Percentiles rank a stretch among this genome's conserved stretches.
These are phyloP conservation scores for Gopherus flavomarginatus DNA, from an alignment of 2,113 vertebrate species.

Conservation along the genomic window DNA sequence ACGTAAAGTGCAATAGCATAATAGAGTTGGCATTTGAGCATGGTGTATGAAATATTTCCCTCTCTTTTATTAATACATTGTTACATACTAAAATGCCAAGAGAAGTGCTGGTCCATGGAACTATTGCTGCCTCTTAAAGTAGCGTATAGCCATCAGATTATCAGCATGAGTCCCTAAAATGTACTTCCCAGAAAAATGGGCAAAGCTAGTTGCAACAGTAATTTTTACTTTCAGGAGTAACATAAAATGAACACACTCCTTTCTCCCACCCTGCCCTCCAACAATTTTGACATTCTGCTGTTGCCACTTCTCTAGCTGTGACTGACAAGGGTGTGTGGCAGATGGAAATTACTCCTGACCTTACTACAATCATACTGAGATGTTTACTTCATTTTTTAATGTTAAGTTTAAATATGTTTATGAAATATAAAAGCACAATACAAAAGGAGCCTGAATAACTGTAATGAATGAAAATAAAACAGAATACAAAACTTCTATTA, in stretches of 20 bases:
- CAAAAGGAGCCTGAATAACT: neutral
- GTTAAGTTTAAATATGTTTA: neutral
- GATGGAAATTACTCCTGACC: constrained; percentile 27
- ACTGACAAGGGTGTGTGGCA: constrained; percentile 32
- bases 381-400: constrained; percentile 38
- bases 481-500: neutral
- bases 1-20: neutral
- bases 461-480: neutral
- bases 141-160: neutral
- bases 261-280: neutral
- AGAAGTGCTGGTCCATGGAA: neutral
- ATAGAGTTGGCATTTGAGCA: neutral
- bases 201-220: neutral
- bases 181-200: neutral
- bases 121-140: neutral
- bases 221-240: neutral
- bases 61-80: neutral
- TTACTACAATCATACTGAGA: neutral
- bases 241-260: constrained; percentile 2
- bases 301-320: constrained; percentile 30
- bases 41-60: neutral
- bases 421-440: neutral
- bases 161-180: neutral
- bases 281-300: neutral
- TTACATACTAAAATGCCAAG: neutral